These are phyloP conservation scores for Gasteruption jaculator DNA, from an alignment of 2,888 invertebrate species.

Conservation along the genomic window DNA sequence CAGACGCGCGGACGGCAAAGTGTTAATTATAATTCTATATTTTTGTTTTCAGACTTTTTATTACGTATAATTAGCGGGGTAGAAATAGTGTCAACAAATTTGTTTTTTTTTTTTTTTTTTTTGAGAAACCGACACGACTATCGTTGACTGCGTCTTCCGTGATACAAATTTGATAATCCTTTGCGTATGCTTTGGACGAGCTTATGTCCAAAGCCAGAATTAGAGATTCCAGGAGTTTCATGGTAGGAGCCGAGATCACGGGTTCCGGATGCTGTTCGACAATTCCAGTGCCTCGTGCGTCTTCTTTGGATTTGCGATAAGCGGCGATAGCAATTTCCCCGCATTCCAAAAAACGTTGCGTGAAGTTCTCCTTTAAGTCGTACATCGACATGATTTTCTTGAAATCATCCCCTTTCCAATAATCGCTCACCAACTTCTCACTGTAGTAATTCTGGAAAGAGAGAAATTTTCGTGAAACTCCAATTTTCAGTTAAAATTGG, in stretches of 20 bases:
- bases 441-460: constrained; percentile 17
- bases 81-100: background rate
- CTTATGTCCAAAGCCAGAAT: constrained; percentile 26
- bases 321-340: constrained; percentile 15
- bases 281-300: constrained; percentile 2
- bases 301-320: constrained; percentile 26
- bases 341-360: constrained; percentile 11
- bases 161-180: constrained; percentile 33
- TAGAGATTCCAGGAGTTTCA: constrained; percentile 30
- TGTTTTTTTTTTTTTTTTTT: background rate
- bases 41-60: too few species aligned
- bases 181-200: constrained; percentile 8
- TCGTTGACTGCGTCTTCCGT: constrained; percentile 25
- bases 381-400: too few species aligned
- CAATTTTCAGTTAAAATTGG: too few species aligned
- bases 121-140: background rate
- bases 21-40: too few species aligned
- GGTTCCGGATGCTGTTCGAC: constrained; percentile 11
- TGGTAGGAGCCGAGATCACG: constrained; percentile 25
- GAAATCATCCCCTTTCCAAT: constrained; percentile 36
- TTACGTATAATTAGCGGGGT: too few species aligned
- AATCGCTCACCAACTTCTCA: constrained; percentile 24
- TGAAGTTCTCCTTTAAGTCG: constrained; percentile 1
- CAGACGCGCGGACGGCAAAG: too few species aligned
- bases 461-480: too few species aligned